Percentiles rank a stretch among this genome's conserved stretches.
Evolutionary conservation across 2,888 invertebrate species (phyloP).

Genomic region (Bellardia bayeri): DNA sequence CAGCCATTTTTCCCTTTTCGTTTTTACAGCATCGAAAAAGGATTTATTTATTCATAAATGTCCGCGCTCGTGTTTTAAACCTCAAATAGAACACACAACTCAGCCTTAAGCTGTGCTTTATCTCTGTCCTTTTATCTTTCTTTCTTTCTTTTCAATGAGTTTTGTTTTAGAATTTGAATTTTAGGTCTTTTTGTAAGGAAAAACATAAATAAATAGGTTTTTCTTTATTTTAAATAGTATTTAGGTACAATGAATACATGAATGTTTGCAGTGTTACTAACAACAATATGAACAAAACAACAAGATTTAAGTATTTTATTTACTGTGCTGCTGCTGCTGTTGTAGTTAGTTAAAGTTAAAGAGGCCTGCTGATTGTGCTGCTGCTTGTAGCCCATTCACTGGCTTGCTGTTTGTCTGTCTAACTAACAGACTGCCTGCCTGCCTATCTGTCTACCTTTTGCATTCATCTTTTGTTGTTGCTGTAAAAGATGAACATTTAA

Average conservation of each 20-base stretch:
- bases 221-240: background rate
- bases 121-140: background rate
- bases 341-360: conserved; percentile 26
- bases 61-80: conserved; percentile 10
- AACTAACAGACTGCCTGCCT: background rate
- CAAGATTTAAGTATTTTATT: background rate
- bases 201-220: conserved; percentile 38
- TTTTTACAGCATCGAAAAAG: background rate
- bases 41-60: conserved; percentile 23
- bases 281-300: too few species aligned
- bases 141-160: background rate
- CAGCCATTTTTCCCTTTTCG: conserved; percentile 21
- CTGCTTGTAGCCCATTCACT: conserved; percentile 24
- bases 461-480: conserved; percentile 25
- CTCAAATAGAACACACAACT: background rate
- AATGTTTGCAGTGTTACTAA: too few species aligned
- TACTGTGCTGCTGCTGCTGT: conserved; percentile 19
- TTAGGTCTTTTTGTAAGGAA: conserved; percentile 9
- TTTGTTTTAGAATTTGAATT: conserved; percentile 8
- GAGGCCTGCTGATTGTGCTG: conserved; percentile 33
- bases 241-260: too few species aligned
- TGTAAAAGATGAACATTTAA: background rate
- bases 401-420: background rate
- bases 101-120: conserved; percentile 32
- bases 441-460: conserved; percentile 5